phyloP scores from a whole-genome alignment of 1,140 invertebrate species.

The Coelopa frigida region DNA sequence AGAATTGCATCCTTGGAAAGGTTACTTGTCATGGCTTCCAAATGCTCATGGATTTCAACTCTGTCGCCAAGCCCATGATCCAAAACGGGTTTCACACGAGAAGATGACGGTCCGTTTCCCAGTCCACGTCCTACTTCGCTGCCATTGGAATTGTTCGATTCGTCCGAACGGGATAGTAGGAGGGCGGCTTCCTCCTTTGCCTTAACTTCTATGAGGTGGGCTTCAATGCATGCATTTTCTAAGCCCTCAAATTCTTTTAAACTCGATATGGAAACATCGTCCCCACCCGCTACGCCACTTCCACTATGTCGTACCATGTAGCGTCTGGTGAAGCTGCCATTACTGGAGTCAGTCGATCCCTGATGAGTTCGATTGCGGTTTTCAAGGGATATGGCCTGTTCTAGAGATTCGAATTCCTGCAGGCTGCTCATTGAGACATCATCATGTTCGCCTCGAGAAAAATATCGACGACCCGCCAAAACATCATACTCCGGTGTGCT shows the following conservation, averaged over 20 bases:
- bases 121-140: too few relatives aligned
- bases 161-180: conserved; percentile 56
- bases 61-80: conserved; percentile 53
- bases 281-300: conserved; percentile 57
- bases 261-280: conserved; percentile 85
- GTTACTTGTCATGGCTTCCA: conserved; percentile 54
- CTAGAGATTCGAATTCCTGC: conserved; percentile 89
- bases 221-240: conserved; percentile 79
- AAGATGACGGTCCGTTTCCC: conserved; percentile 36
- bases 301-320: conserved; percentile 54
- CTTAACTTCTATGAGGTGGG: conserved; percentile 70
- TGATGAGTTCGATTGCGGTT: conserved; percentile 56
- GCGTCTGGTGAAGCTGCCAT: conserved; percentile 64
- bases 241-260: conserved; percentile 90
- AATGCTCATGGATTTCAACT: conserved; percentile 50
- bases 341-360: conserved; percentile 67
- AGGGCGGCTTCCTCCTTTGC: conserved; percentile 81
- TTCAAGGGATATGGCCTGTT: conserved; percentile 67
- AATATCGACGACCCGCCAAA: conserved; percentile 68
- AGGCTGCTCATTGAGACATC: conserved; percentile 85
- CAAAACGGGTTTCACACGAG: conserved; percentile 29
- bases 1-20: too few relatives aligned
- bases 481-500: conserved; percentile 79
- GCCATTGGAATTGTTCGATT: conserved; percentile 51
- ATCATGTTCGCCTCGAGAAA: conserved; percentile 80